phyloP scores from a whole-genome alignment of 2,888 invertebrate genomes.

The Sesia bembeciformis region DNA sequence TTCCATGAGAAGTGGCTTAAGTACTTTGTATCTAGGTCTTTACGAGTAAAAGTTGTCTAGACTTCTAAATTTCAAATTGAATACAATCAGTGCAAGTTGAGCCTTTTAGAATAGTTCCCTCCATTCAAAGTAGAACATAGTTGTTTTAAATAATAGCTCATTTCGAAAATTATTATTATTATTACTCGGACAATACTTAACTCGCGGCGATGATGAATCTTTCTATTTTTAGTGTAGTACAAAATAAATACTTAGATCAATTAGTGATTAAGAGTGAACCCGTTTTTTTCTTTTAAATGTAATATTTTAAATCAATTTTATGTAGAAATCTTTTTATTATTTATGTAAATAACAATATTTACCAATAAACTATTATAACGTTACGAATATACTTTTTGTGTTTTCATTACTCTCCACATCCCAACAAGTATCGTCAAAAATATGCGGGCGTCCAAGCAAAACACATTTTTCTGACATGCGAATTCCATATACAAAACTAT shows the following conservation, averaged over 20 bases:
- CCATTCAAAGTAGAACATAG: slow-evolving; percentile 3
- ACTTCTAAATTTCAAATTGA: no score
- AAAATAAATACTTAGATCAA: slow-evolving; percentile 36
- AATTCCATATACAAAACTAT: no score
- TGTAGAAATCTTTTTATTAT: slow-evolving; percentile 40
- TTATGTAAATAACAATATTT: slow-evolving; percentile 57
- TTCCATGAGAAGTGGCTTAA: no score
- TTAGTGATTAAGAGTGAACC: slow-evolving; percentile 35
- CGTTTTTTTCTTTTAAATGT: slow-evolving; percentile 19
- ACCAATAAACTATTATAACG: slow-evolving; percentile 34
- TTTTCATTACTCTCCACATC: slow-evolving; percentile 2
- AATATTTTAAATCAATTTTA: slow-evolving; percentile 28
- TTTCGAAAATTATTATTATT: slow-evolving; percentile 21
- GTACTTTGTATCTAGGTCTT: no score
- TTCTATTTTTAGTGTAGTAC: slow-evolving; percentile 25
- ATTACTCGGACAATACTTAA: slow-evolving; percentile 36
- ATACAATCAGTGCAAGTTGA: slow-evolving; percentile 16
- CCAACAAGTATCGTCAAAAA: no score
- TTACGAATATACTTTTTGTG: slow-evolving; percentile 25
- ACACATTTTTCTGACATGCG: no score
- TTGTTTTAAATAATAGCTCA: slow-evolving; percentile 26
- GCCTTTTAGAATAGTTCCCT: neutral
- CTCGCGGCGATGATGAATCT: slow-evolving; percentile 47
- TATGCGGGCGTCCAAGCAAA: no score
- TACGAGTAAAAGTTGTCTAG: no score